Conservation (phyloP, 2,797 vertebrate species). For the Scomberomorus guttatus region DNA sequence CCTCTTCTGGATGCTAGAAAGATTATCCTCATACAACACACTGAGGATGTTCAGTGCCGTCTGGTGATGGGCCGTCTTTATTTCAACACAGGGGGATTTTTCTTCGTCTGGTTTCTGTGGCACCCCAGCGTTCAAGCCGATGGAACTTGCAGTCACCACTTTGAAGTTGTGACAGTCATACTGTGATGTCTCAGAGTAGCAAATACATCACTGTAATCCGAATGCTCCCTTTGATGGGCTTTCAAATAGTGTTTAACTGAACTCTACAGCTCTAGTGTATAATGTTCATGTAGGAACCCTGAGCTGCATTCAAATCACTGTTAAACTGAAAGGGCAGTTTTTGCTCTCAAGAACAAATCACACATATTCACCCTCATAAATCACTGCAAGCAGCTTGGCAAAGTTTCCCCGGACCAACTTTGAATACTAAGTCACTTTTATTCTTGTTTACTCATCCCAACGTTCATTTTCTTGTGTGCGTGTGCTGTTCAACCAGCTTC, state of each 20-base stretch:
- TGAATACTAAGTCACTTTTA: constrained; percentile 66
- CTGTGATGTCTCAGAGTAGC: constrained; percentile 52
- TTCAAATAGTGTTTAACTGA: constrained; percentile 65
- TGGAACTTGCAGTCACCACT: constrained; percentile 58
- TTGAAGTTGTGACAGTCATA: constrained; percentile 66
- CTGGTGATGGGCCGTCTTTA: constrained; percentile 37
- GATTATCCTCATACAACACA: constrained; percentile 41
- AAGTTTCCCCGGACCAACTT: constrained; percentile 51
- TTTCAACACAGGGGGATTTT: constrained; percentile 29
- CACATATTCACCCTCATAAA: constrained; percentile 69
- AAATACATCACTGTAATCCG: constrained; percentile 69
- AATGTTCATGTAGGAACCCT: constrained; percentile 30
- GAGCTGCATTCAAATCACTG: constrained; percentile 64
- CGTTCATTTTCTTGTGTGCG: constrained; percentile 40
- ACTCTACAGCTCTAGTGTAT: constrained; percentile 31
- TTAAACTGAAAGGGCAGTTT: constrained; percentile 53
- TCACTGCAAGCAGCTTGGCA: constrained; percentile 52
- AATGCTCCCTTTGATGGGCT: constrained; percentile 65
- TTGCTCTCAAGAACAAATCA: constrained; percentile 64
- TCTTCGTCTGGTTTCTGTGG: constrained; percentile 30
- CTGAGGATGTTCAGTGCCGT: constrained; percentile 29
- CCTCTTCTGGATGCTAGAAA: constrained; percentile 37
- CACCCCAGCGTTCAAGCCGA: constrained; percentile 41
- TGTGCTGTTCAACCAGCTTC: constrained; percentile 52
- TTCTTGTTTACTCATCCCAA: constrained; percentile 62